Evolutionary conservation across 2,797 vertebrate genomes (phyloP).

Genomic region (Valencia hispanica): DNA sequence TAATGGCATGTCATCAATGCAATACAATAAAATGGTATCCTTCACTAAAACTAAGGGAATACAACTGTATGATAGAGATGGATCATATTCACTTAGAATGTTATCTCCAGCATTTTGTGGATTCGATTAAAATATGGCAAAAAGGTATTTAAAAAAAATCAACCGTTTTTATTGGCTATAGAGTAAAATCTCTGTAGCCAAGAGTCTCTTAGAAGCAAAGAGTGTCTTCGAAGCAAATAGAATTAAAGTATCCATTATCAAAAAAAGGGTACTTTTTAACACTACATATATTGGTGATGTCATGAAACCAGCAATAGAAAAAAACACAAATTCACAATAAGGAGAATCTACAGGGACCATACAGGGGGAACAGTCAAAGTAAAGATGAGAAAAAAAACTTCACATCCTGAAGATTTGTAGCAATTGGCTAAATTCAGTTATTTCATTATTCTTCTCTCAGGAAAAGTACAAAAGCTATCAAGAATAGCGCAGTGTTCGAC

Average conservation of each 20-base stretch:
- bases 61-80: not conserved
- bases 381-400: too few relatives aligned
- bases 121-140: not conserved
- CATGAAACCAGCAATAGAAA: not conserved
- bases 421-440: not conserved
- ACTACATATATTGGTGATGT: not conserved
- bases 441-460: not conserved
- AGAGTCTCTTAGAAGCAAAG: not conserved
- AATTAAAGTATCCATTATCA: too few relatives aligned
- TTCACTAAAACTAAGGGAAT: not conserved
- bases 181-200: not conserved
- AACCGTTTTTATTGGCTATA: not conserved
- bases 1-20: not conserved
- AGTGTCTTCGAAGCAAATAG: too few relatives aligned
- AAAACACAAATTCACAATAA: too few relatives aligned
- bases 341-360: too few relatives aligned
- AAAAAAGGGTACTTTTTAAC: too few relatives aligned
- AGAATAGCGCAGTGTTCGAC: not conserved
- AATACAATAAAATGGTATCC: not conserved
- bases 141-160: not conserved
- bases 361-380: too few relatives aligned
- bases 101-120: not conserved
- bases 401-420: not conserved
- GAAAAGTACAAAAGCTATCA: not conserved
- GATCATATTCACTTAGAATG: not conserved